Evolutionary conservation across 2,888 invertebrate genomes (phyloP).

Genomic region (Gerosis bhagava): DNA sequence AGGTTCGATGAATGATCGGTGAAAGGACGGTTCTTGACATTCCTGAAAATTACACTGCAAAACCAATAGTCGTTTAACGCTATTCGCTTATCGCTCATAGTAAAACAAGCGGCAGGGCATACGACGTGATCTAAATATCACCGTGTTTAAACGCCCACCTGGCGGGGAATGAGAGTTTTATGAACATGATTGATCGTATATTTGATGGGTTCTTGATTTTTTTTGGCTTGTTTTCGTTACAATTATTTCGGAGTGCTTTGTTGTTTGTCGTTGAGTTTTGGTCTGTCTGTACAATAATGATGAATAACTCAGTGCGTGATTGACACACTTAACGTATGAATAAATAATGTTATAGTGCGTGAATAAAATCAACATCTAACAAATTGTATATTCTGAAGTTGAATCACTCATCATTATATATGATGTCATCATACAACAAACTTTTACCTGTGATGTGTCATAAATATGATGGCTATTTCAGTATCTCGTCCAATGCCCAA

Average conservation of each 20-base stretch:
- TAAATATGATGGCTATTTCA: too few species aligned
- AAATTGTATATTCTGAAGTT: too few species aligned
- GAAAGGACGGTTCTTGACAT: too few species aligned
- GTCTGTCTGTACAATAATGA: neutral
- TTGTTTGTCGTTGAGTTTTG: slow-evolving; percentile 4
- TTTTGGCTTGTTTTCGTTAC: slow-evolving; percentile 37
- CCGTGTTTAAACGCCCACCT: slow-evolving; percentile 42
- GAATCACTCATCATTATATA: too few species aligned
- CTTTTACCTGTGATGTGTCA: too few species aligned
- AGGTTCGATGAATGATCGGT: too few species aligned
- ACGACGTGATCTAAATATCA: slow-evolving; percentile 54
- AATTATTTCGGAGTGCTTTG: slow-evolving; percentile 8
- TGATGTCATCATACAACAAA: too few species aligned
- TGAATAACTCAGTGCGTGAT: too few species aligned
- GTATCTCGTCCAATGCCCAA: too few species aligned
- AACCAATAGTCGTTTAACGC: neutral
- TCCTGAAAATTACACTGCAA: too few species aligned
- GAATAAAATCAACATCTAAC: too few species aligned
- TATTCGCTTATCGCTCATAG: neutral
- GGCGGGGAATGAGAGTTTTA: slow-evolving; percentile 46
- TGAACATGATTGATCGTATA: slow-evolving; percentile 28
- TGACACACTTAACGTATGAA: neutral
- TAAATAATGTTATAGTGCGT: neutral
- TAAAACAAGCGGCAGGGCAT: slow-evolving; percentile 7
- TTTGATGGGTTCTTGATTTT: slow-evolving; percentile 32